Evolutionary conservation across 2,888 invertebrate genomes (phyloP).

Genomic region (Choreutis nemorana): DNA sequence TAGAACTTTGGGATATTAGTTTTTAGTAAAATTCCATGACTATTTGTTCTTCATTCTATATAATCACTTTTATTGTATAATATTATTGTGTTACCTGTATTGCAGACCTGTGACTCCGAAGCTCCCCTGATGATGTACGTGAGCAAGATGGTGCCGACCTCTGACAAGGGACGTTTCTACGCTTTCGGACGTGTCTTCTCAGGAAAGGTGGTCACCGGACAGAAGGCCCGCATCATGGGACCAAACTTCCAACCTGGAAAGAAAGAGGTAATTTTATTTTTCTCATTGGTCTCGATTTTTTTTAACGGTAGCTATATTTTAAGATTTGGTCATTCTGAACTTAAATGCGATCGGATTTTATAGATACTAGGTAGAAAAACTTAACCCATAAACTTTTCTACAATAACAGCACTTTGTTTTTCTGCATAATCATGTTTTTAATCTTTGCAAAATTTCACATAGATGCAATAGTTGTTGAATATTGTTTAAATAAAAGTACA

Average conservation of each 20-base stretch:
- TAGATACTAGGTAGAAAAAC: too few relatives aligned
- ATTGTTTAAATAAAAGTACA: too few relatives aligned
- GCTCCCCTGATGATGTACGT: slow-evolving; percentile 99
- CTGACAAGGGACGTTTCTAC: slow-evolving; percentile 99
- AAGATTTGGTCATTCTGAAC: too few relatives aligned
- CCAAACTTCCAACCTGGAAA: slow-evolving; percentile 98
- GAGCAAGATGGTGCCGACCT: slow-evolving; percentile 99
- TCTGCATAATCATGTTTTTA: too few relatives aligned
- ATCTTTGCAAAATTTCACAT: too few relatives aligned
- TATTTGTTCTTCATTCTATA: slow-evolving; percentile 1
- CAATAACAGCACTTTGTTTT: too few relatives aligned
- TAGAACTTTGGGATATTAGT: too few relatives aligned
- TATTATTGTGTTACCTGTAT: slow-evolving; percentile 2
- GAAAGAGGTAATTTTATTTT: slow-evolving; percentile 81
- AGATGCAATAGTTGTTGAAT: too few relatives aligned
- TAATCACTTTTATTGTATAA: neutral
- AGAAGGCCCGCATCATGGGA: slow-evolving; percentile 98
- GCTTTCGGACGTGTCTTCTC: slow-evolving; percentile 99
- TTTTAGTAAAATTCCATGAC: slow-evolving; percentile 5
- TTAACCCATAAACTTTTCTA: too few relatives aligned
- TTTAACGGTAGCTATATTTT: too few relatives aligned
- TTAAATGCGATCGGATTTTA: too few relatives aligned
- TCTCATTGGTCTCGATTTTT: too few relatives aligned
- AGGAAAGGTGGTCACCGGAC: slow-evolving; percentile 89
- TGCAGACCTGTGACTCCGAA: slow-evolving; percentile 91